Evolutionary conservation across 2,113 vertebrate species (phyloP).

Genomic region (Odocoileus hemionus): DNA sequence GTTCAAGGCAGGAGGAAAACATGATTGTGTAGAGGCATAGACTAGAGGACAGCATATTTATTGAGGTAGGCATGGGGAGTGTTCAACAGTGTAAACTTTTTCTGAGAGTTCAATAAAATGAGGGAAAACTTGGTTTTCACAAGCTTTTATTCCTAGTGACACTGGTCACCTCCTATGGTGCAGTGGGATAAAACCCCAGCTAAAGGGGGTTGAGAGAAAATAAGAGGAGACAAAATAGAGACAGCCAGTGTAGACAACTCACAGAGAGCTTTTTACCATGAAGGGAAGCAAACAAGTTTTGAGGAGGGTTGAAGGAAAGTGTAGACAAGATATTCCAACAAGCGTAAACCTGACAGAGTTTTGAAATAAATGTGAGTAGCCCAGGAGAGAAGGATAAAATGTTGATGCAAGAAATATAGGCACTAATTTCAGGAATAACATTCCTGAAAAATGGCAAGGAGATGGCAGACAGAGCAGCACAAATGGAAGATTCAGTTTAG

Average conservation of each 20-base stretch:
- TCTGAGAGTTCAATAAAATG: not conserved
- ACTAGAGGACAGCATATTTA: not conserved
- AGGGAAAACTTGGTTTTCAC: not conserved
- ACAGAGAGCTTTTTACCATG: not conserved
- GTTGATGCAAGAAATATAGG: not conserved
- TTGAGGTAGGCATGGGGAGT: not conserved
- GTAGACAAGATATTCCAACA: not conserved
- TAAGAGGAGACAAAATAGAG: not conserved
- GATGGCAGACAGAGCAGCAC: not conserved
- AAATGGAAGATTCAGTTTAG: not conserved
- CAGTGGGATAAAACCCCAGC: not conserved
- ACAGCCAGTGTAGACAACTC: not conserved
- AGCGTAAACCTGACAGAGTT: not conserved
- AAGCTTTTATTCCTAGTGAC: not conserved
- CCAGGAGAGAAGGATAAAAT: not conserved
- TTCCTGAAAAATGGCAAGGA: not conserved
- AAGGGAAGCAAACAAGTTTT: not conserved
- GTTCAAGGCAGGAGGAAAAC: not conserved
- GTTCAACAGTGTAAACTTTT: not conserved
- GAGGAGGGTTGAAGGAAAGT: not conserved
- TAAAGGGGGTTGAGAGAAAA: not conserved
- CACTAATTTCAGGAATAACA: not conserved
- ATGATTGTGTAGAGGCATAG: fast-evolving
- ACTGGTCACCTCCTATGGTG: not conserved
- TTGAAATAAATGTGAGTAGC: not conserved